A percentile compares a stretch with the other conserved stretches of the same genome.
Evolutionary conservation across 2,888 invertebrate species (phyloP).

Genomic region (Cosmorhoe ocellata): DNA sequence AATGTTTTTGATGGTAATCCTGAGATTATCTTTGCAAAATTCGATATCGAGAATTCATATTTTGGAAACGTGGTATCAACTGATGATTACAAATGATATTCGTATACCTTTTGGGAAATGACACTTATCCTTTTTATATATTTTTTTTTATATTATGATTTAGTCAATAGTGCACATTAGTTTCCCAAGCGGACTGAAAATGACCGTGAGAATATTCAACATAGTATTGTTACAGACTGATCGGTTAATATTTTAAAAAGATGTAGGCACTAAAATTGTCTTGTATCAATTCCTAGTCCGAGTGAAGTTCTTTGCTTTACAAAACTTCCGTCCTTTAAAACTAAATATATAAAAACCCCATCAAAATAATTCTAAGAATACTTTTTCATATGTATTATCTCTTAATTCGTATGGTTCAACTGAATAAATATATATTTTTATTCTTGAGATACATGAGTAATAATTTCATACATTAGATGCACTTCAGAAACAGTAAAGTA

Average conservation of each 20-base stretch:
- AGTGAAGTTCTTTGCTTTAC: no score
- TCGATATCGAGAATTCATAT: conserved; percentile 30
- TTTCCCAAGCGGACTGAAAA: not conserved
- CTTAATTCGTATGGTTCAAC: no score
- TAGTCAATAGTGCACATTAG: not conserved
- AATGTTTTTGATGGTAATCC: conserved; percentile 58
- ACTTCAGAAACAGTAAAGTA: conserved; percentile 6
- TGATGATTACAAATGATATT: conserved; percentile 14
- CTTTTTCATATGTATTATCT: no score
- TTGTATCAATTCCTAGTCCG: no score
- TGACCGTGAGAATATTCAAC: conserved; percentile 5
- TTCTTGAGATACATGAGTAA: no score
- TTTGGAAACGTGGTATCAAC: conserved; percentile 1
- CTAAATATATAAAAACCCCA: no score
- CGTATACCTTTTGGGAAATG: conserved; percentile 1
- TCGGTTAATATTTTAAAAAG: no score
- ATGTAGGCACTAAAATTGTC: no score
- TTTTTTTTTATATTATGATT: conserved; percentile 12
- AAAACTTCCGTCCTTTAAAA: no score
- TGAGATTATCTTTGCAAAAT: conserved; percentile 54
- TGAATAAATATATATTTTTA: no score
- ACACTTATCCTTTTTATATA: conserved; percentile 4
- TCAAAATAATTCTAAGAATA: no score
- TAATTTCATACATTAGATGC: not conserved
- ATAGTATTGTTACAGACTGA: no score